Conservation (phyloP, 92 coral and sea anemone species). For the Plumapathes pennacea region DNA sequence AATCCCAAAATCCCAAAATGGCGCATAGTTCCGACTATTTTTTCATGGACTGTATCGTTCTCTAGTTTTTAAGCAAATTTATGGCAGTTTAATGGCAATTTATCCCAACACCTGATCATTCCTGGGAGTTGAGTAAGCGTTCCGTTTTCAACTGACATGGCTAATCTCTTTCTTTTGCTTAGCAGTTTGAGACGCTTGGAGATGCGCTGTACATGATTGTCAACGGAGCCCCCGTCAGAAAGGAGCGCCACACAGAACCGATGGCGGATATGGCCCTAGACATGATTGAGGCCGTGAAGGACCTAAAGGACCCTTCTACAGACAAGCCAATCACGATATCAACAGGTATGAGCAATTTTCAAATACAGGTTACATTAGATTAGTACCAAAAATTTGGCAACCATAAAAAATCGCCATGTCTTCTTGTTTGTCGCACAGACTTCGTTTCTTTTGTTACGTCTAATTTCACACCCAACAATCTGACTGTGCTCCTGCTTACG, state of each 20-base stretch:
- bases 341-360: constrained; percentile 61
- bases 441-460: too few relatives aligned
- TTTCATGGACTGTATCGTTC: too few relatives aligned
- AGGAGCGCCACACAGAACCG: constrained; percentile 74
- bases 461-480: too few relatives aligned
- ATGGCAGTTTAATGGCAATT: too few relatives aligned
- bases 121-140: too few relatives aligned
- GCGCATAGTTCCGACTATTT: not conserved
- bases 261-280: constrained; percentile 90
- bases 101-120: too few relatives aligned
- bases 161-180: not conserved
- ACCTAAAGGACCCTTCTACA: constrained; percentile 37
- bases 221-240: constrained; percentile 82
- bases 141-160: not conserved
- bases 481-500: not conserved
- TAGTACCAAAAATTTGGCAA: too few relatives aligned
- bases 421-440: too few relatives aligned
- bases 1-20: not conserved
- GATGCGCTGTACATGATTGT: constrained; percentile 90
- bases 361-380: too few relatives aligned
- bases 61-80: too few relatives aligned
- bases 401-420: too few relatives aligned
- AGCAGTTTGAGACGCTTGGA: constrained; percentile 83
- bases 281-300: constrained; percentile 58
- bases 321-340: constrained; percentile 54